phyloP scores from a whole-genome alignment of 1,140 invertebrate species.

The Rhizoglyphus robini region DNA sequence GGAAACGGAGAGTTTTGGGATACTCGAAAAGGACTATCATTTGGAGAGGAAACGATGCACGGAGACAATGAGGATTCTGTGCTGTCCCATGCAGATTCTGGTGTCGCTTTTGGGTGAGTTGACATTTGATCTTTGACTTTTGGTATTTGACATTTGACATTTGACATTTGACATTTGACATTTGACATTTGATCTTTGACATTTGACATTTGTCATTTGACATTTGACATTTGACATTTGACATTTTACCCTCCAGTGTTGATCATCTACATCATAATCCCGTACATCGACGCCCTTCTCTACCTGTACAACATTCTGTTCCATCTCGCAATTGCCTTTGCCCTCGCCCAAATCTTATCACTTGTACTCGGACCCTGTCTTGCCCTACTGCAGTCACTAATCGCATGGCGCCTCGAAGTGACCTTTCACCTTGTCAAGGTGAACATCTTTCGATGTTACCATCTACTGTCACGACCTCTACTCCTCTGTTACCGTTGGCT shows the following conservation, averaged over 20 bases:
- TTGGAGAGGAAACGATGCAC: not conserved
- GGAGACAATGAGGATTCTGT: not conserved
- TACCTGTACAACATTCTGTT: conserved; percentile 5
- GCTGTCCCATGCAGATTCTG: not conserved
- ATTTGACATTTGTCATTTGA: too few relatives aligned
- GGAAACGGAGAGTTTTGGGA: not conserved
- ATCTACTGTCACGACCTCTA: not conserved
- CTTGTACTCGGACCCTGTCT: not conserved
- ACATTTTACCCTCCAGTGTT: not conserved
- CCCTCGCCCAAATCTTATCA: not conserved
- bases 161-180: not conserved
- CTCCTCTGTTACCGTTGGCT: not conserved
- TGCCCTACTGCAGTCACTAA: not conserved
- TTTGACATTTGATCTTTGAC: not conserved
- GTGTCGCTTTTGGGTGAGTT: not conserved
- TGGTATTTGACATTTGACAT: not conserved
- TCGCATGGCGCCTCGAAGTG: not conserved
- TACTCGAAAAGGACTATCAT: not conserved
- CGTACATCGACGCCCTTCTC: not conserved
- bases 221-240: not conserved
- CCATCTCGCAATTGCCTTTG: conserved; percentile 3
- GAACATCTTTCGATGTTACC: not conserved
- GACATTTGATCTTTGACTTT: not conserved
- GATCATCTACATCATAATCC: conserved; percentile 3
- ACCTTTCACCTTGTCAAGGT: not conserved